Conservation (phyloP, 2,797 vertebrate genomes). For the Pangasius mekongensis region DNA sequence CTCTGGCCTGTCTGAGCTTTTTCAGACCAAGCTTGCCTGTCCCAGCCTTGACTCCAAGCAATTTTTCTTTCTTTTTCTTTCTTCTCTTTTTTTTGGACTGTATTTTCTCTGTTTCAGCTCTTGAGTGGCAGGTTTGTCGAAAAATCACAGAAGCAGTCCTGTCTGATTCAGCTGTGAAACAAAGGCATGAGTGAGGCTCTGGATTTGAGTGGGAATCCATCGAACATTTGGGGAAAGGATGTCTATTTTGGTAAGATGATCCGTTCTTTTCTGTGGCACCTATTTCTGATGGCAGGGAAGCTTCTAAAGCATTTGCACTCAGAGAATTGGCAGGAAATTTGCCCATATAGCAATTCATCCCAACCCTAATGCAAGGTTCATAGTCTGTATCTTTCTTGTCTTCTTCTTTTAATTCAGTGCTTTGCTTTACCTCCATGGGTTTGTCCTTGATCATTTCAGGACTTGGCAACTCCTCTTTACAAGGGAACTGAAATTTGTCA, state of each 20-base stretch:
- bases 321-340: constrained; percentile 72
- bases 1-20: constrained; percentile 66
- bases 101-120: constrained; percentile 61
- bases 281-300: constrained; percentile 67
- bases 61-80: constrained; percentile 86
- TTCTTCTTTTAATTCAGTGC: constrained; percentile 53
- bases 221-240: constrained; percentile 61
- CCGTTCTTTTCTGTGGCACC: constrained; percentile 71
- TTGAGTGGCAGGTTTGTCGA: constrained; percentile 62
- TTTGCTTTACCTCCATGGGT: constrained; percentile 48
- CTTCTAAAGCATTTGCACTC: constrained; percentile 51
- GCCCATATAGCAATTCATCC: constrained; percentile 71
- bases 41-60: constrained; percentile 75
- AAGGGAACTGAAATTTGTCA: not conserved
- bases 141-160: constrained; percentile 17
- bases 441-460: constrained; percentile 58
- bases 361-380: constrained; percentile 68
- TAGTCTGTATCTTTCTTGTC: constrained; percentile 54
- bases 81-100: constrained; percentile 86
- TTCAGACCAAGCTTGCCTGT: constrained; percentile 69
- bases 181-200: constrained; percentile 48
- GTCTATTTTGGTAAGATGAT: constrained; percentile 40
- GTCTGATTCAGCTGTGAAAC: constrained; percentile 45
- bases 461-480: constrained; percentile 31
- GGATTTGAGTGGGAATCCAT: constrained; percentile 44